A percentile compares a stretch with the other conserved stretches of the same genome.
phyloP scores from a whole-genome alignment of 2,888 invertebrate genomes.

The Phania funesta region DNA sequence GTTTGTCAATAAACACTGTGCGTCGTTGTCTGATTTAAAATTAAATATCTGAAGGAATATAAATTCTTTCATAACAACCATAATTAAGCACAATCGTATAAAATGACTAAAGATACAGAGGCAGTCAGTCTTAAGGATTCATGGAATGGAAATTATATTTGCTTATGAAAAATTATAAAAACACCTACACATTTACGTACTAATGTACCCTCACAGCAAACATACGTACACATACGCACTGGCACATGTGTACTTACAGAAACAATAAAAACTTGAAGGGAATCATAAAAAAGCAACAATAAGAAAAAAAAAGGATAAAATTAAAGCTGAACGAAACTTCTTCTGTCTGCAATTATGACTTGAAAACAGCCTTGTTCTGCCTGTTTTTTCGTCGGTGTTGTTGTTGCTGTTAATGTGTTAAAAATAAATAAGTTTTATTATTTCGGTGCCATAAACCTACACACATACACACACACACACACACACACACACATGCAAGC shows the following conservation, averaged over 20 bases:
- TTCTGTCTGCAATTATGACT: background rate
- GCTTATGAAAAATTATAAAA: background rate
- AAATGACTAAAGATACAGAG: background rate
- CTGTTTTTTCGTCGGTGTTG: background rate
- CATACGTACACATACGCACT: background rate
- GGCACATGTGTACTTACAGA: background rate
- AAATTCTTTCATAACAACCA: background rate
- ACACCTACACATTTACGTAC: background rate
- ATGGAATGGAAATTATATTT: background rate
- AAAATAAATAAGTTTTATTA: slow-evolving; percentile 34
- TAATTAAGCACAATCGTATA: background rate
- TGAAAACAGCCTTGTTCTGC: background rate
- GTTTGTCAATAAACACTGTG: background rate
- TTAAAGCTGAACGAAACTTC: background rate
- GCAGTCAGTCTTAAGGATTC: background rate
- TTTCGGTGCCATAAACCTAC: background rate
- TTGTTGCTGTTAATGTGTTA: background rate
- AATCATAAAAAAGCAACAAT: background rate
- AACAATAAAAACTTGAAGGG: slow-evolving; percentile 13
- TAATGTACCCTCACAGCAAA: too few species aligned
- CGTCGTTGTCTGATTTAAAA: background rate
- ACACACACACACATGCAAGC: too few species aligned
- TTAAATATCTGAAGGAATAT: background rate
- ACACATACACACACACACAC: too few species aligned
- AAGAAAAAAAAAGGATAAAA: background rate